These are phyloP conservation scores for Rutilus rutilus DNA, from an alignment of 2,113 vertebrate genomes.

Conservation along the genomic window DNA sequence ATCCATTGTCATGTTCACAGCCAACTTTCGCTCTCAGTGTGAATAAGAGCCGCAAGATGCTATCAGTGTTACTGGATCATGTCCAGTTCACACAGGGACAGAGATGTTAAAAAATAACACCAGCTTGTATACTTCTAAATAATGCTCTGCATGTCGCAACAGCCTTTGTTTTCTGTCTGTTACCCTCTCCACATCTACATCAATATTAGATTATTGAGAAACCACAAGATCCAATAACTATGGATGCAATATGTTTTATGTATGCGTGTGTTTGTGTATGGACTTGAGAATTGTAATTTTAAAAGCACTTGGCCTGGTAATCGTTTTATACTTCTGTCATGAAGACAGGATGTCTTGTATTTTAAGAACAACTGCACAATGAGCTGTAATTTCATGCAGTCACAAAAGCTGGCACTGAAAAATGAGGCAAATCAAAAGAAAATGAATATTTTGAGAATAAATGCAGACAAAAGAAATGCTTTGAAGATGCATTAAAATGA, in stretches of 20 bases:
- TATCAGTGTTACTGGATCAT: not conserved
- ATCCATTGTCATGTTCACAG: not conserved
- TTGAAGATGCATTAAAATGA: not conserved
- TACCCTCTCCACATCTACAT: not conserved
- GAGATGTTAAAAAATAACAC: not conserved
- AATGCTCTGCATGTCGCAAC: not conserved
- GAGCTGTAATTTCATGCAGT: not conserved
- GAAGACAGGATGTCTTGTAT: not conserved
- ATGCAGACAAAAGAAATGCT: not conserved
- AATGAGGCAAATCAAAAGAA: not conserved
- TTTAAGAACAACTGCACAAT: not conserved
- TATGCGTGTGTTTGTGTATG: not conserved
- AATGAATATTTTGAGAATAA: not conserved
- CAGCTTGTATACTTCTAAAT: not conserved
- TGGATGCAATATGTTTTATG: not conserved
- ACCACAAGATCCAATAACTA: not conserved
- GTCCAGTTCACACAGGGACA: constrained; percentile 4
- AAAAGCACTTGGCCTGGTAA: not conserved
- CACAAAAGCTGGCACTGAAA: constrained; percentile 13
- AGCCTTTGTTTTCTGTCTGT: not conserved
- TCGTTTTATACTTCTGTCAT: not conserved
- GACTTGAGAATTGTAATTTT: not conserved
- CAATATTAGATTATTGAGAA: constrained; percentile 20
- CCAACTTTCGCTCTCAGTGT: not conserved
- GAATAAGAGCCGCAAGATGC: not conserved